A percentile compares a stretch with the other conserved stretches of the same genome.
These are phyloP conservation scores for Baryphthengus martii DNA, from an alignment of 2,113 vertebrate genomes.

Conservation along the genomic window DNA sequence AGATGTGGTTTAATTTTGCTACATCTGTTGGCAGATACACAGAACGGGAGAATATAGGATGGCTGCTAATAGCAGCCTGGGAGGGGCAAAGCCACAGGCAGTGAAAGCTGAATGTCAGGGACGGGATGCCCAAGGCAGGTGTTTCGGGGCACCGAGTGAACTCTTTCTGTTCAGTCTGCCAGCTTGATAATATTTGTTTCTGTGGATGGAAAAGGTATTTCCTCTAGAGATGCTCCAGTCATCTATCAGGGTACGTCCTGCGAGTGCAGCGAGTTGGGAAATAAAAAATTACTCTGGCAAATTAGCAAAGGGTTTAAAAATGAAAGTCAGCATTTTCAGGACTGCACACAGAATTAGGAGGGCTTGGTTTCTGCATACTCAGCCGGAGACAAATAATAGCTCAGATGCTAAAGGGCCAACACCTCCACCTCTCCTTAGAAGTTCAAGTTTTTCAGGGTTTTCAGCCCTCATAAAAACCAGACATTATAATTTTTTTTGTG, in stretches of 20 bases:
- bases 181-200: not conserved
- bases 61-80: not conserved
- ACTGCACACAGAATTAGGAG: not conserved
- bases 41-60: not conserved
- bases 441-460: not conserved
- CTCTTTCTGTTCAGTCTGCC: not conserved
- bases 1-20: slow-evolving; percentile 35
- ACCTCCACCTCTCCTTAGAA: not conserved
- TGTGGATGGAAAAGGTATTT: not conserved
- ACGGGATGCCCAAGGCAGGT: not conserved
- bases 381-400: not conserved
- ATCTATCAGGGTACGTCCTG: not conserved
- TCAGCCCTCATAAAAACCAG: not conserved
- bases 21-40: not conserved
- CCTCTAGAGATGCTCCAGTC: not conserved
- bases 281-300: not conserved
- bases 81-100: not conserved
- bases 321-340: not conserved
- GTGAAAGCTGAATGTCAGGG: slow-evolving; percentile 44
- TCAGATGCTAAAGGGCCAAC: not conserved
- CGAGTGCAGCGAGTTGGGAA: not conserved
- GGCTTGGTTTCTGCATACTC: not conserved
- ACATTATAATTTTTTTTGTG: not conserved
- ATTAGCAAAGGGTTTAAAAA: slow-evolving; percentile 14
- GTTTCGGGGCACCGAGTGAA: not conserved